phyloP scores from a whole-genome alignment of 2,113 vertebrate species.

The Fulmarus glacialis region DNA sequence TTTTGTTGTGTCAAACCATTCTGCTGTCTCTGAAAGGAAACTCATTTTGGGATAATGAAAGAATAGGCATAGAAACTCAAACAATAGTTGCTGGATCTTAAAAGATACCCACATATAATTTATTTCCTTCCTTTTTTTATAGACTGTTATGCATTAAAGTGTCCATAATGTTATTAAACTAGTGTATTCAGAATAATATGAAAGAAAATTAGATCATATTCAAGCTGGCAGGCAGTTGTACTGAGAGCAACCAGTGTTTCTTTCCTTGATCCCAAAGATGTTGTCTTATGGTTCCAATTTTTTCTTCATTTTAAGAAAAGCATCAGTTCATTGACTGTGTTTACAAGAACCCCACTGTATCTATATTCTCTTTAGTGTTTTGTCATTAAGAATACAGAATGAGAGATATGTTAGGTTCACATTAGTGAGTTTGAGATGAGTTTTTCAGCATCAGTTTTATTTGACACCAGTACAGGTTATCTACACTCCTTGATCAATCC shows the following conservation, averaged over 20 bases:
- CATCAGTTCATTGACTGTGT: not conserved
- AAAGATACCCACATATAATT: constrained; percentile 41
- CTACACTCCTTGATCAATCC: not conserved
- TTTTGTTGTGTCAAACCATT: constrained; percentile 57
- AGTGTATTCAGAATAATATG: not conserved
- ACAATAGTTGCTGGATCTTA: constrained; percentile 27
- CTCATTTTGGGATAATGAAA: constrained; percentile 63
- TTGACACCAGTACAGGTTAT: not conserved
- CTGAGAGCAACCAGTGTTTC: not conserved
- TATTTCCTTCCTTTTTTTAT: constrained; percentile 40
- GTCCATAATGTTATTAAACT: constrained; percentile 35
- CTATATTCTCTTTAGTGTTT: not conserved
- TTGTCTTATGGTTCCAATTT: not conserved
- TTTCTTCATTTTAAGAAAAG: not conserved
- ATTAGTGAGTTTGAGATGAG: not conserved
- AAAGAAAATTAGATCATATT: constrained; percentile 9
- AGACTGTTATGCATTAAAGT: not conserved
- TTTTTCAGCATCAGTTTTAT: not conserved
- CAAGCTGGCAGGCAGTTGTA: not conserved
- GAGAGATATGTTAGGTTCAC: not conserved
- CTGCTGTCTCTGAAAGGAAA: constrained; percentile 58
- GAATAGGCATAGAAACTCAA: constrained; percentile 40
- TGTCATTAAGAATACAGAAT: not conserved
- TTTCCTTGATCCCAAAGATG: constrained; percentile 6
- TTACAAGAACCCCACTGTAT: not conserved